Evolutionary conservation across 1,140 invertebrate species (phyloP), one percentile per base, ranked within the genome.

Genomic region (Mesaphorura yosii): DNA sequence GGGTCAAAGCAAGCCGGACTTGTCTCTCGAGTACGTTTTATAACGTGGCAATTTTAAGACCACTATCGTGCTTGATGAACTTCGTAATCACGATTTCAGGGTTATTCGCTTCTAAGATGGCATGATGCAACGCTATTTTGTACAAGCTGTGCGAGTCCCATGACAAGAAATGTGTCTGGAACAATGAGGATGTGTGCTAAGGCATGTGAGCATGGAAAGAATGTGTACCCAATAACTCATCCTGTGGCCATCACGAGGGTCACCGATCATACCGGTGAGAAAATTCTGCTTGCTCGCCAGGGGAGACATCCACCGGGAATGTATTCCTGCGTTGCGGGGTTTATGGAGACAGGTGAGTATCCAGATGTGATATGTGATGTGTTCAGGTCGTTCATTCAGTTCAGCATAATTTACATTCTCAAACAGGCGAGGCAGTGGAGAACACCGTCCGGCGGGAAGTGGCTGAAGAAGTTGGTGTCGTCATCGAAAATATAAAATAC

Each of bases 311-410:
- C 72, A 14, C 63, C 65, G 7, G 72, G 73, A 42, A 75, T 79
- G 70, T 79, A 66, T 59, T 76, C 75, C 3, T 76, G 73, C 63
- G 67, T 79, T 40, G 76, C 78, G 28, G 78, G 78, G 17, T 79
- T 77, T 55, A 70, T 76, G 59, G 75, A 77, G 65, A 69, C 74
- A 63, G 74, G 74, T 76, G 60, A 53, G 26, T 48, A 28, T 3
- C 31, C 34, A 4, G 20, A 7, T n/a, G 25, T 10, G 14, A 14
- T 28, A 28, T 12, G 27, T 12, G 6, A 28, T 7, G 10, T 48
- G 45, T 28, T 48, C 7, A 23, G 7, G 6, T 27, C n/a, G n/a
- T n/a, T n/a, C n/a, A n/a, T n/a, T n/a, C n/a, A 5, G 5, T 42
- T 27, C 19, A 47, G 23, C 45, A 25, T 12, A 10, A 47, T 25